phyloP scores from a whole-genome alignment of 2,113 vertebrate genomes.

The Hystrix brachyura region DNA sequence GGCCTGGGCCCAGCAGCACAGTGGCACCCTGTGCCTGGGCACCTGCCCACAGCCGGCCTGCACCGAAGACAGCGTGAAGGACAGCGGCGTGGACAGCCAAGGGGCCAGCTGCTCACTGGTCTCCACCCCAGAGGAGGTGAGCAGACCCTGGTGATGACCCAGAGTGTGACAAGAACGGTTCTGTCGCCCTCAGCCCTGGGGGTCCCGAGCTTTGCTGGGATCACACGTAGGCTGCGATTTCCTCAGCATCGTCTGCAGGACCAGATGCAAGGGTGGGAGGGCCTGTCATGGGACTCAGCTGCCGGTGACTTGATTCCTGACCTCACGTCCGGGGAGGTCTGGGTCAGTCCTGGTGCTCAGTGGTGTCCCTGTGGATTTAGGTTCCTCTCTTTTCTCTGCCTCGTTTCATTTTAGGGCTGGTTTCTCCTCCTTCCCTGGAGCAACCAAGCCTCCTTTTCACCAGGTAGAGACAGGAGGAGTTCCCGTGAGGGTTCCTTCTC shows the following conservation, averaged over 20 bases:
- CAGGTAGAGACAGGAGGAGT: neutral
- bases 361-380: accelerated
- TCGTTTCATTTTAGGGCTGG: neutral
- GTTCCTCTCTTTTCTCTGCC: neutral
- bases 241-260: accelerated
- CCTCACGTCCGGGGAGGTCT: neutral
- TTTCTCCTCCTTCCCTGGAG: neutral
- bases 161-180: accelerated
- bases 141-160: neutral
- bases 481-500: neutral
- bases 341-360: neutral
- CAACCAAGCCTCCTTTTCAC: neutral
- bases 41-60: slow-evolving; percentile 63
- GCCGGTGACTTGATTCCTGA: neutral
- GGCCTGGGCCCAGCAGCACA: slow-evolving; percentile 76
- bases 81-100: slow-evolving; percentile 87
- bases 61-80: slow-evolving; percentile 78
- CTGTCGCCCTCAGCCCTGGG: neutral
- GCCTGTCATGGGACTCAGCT: neutral
- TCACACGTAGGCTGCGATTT: neutral
- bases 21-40: neutral
- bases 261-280: neutral
- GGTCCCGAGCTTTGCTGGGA: neutral
- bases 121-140: slow-evolving; percentile 90
- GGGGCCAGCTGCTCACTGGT: slow-evolving; percentile 86